phyloP scores from a whole-genome alignment of 1,140 invertebrate genomes.

The Rhynchophorus ferrugineus region DNA sequence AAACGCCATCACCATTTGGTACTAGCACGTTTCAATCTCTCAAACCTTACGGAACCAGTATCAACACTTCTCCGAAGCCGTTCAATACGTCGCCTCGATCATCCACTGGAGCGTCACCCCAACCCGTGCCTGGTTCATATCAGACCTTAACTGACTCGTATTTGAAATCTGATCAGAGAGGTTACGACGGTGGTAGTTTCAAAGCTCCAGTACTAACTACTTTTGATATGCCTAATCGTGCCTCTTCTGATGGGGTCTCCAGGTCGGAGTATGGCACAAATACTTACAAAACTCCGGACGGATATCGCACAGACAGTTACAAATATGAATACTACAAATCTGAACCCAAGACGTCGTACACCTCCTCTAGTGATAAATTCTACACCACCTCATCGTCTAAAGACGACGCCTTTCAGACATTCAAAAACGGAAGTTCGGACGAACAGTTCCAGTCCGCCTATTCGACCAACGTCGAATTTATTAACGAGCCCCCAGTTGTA shows the following conservation, averaged over 20 bases:
- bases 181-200: not conserved
- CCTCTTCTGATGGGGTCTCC: constrained; percentile 26
- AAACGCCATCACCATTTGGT: constrained; percentile 9
- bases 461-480: constrained; percentile 41
- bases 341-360: constrained; percentile 32
- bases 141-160: constrained; percentile 1
- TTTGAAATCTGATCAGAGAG: not conserved
- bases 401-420: constrained; percentile 26
- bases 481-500: constrained; percentile 41
- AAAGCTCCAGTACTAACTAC: not conserved
- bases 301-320: constrained; percentile 35
- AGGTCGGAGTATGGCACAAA: constrained; percentile 35
- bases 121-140: not conserved
- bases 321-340: constrained; percentile 36
- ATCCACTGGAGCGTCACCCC: not conserved
- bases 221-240: not conserved
- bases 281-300: constrained; percentile 37
- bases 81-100: constrained; percentile 13
- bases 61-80: constrained; percentile 18
- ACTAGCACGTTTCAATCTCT: constrained; percentile 12
- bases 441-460: constrained; percentile 28
- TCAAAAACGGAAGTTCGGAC: constrained; percentile 33
- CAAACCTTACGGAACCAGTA: constrained; percentile 12
- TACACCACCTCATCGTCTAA: constrained; percentile 40
- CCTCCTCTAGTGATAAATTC: constrained; percentile 42